Conservation (phyloP, 37 sponge, comb jelly and placozoan genomes). For the Aplysina aerophoba region DNA sequence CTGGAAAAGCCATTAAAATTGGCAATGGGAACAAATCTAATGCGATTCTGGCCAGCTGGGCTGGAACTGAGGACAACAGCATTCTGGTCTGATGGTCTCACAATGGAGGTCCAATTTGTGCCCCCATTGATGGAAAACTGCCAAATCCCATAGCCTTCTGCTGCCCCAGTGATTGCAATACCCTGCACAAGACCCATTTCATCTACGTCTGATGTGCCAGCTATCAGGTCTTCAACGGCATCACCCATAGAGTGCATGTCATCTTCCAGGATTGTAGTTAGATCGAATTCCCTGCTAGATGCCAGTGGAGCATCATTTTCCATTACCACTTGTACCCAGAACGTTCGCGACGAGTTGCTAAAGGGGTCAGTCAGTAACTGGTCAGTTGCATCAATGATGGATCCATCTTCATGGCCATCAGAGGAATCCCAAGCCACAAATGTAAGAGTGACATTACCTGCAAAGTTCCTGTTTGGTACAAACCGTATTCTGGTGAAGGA, state of each 20-base stretch:
- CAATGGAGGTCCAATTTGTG: constrained; percentile 61
- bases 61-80: constrained; percentile 69
- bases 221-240: constrained; percentile 51
- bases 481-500: constrained; percentile 64
- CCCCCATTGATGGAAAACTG: constrained; percentile 73
- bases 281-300: constrained; percentile 14
- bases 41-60: constrained; percentile 42
- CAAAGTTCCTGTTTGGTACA: constrained; percentile 73
- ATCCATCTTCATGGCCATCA: constrained; percentile 59
- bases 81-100: constrained; percentile 43
- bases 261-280: constrained; percentile 72
- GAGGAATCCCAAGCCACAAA: constrained; percentile 88
- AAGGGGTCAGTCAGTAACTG: constrained; percentile 63
- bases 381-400: constrained; percentile 56
- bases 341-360: constrained; percentile 42
- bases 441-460: constrained; percentile 51
- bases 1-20: constrained; percentile 76
- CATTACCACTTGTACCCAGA: constrained; percentile 49
- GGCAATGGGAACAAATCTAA: constrained; percentile 72
- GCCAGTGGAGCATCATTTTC: constrained; percentile 86
- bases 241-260: constrained; percentile 62
- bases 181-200: constrained; percentile 51
- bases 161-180: constrained; percentile 69
- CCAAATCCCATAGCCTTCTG: constrained; percentile 80
- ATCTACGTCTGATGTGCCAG: constrained; percentile 73